Conservation (phyloP, 2,113 vertebrate species). For the Eudorcas thomsonii region DNA sequence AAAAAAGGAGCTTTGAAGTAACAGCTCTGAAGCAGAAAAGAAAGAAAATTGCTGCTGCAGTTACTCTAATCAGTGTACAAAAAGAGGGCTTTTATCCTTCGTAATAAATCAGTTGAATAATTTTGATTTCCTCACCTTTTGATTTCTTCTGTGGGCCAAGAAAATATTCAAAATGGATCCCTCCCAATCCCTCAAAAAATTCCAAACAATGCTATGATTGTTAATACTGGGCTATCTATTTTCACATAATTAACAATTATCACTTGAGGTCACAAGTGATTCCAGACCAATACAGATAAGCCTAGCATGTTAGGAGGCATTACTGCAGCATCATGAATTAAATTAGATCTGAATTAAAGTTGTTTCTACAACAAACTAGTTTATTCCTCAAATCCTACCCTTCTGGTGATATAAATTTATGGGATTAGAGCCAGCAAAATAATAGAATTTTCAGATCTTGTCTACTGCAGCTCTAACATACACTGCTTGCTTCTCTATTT, state of each 20-base stretch:
- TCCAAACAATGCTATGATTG: constrained; percentile 38
- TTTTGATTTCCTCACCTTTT: constrained; percentile 46
- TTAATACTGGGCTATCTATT: constrained; percentile 19
- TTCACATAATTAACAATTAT: constrained; percentile 32
- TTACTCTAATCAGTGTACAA: not conserved
- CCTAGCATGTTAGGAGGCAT: constrained; percentile 4
- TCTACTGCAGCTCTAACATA: not conserved
- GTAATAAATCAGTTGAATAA: not conserved
- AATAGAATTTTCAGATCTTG: constrained; percentile 69
- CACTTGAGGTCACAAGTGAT: constrained; percentile 50
- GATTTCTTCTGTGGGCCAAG: not conserved
- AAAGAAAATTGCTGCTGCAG: not conserved
- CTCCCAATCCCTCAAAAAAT: not conserved
- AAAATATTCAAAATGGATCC: constrained; percentile 12
- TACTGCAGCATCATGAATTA: constrained; percentile 20
- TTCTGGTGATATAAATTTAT: constrained; percentile 65
- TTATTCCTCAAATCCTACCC: constrained; percentile 18
- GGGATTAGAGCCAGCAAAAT: constrained; percentile 67
- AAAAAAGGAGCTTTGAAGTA: not conserved
- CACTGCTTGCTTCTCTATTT: constrained; percentile 14
- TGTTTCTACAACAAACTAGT: not conserved
- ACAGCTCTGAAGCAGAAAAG: constrained; percentile 29
- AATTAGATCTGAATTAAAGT: constrained; percentile 34
- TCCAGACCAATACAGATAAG: constrained; percentile 42
- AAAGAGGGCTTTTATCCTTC: constrained; percentile 23